Conservation (phyloP, 1,140 invertebrate species). For the Eulimnadia texana region DNA sequence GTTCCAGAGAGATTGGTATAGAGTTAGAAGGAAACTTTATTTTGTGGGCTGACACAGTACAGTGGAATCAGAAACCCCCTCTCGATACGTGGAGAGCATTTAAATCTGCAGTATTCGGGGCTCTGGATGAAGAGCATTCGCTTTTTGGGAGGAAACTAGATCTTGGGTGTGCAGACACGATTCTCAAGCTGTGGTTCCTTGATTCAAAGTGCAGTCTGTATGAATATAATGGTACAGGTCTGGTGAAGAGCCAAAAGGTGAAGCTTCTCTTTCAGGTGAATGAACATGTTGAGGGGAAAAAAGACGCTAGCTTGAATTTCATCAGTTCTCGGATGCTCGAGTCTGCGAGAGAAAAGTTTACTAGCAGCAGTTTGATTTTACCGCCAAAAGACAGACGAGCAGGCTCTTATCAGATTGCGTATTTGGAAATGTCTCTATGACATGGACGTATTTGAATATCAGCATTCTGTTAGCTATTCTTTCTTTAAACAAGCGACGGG, state of each 20-base stretch:
- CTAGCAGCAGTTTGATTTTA: not conserved
- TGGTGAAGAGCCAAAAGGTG: not conserved
- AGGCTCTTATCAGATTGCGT: not conserved
- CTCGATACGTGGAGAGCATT: not conserved
- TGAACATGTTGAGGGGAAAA: not conserved
- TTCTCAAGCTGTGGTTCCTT: not conserved
- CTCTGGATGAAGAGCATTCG: not conserved
- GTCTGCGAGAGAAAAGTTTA: not conserved
- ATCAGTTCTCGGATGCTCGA: not conserved
- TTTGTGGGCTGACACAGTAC: not conserved
- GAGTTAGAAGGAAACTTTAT: not conserved
- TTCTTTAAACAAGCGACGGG: too few species aligned
- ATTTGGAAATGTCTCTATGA: not conserved
- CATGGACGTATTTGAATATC: too few species aligned
- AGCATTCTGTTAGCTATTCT: too few species aligned
- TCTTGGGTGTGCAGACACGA: not conserved
- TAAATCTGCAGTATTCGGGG: not conserved
- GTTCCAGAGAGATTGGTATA: not conserved
- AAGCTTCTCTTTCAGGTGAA: not conserved
- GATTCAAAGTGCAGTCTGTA: not conserved
- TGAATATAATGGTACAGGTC: not conserved
- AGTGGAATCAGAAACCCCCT: not conserved
- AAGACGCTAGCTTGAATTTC: not conserved
- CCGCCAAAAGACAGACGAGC: not conserved
- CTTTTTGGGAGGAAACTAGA: constrained; percentile 4